Conservation (phyloP, 2,113 vertebrate genomes). For the Anoura caudifer region DNA sequence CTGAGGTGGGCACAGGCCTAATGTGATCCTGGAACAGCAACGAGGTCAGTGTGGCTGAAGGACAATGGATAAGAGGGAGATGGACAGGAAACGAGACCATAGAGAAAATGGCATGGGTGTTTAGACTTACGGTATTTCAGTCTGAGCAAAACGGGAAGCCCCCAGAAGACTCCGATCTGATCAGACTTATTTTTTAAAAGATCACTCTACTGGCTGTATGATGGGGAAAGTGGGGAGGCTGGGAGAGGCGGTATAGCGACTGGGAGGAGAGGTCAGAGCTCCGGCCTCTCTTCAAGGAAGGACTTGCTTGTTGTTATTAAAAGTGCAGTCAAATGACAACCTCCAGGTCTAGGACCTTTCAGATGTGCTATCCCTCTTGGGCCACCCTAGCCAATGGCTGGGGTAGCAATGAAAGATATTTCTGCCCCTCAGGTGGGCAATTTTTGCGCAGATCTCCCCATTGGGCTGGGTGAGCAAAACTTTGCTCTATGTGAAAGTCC, state of each 20-base stretch:
- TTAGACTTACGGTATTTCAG: background rate
- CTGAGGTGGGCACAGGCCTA: background rate
- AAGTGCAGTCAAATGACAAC: too few relatives aligned
- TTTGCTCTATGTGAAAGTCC: too few relatives aligned
- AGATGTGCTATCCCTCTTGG: background rate
- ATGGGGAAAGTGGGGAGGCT: background rate
- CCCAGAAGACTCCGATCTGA: background rate
- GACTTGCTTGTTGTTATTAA: background rate
- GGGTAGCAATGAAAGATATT: background rate
- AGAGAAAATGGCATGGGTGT: background rate
- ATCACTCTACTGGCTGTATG: background rate
- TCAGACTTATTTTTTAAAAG: background rate
- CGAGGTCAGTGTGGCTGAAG: background rate
- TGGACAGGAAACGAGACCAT: background rate
- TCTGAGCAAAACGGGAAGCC: background rate
- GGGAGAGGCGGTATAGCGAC: fast-evolving
- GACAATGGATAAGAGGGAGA: background rate
- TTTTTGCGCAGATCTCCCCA: background rate
- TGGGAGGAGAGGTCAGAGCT: background rate
- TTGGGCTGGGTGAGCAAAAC: background rate
- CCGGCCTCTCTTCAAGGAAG: background rate
- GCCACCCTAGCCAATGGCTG: background rate
- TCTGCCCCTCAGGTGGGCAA: background rate
- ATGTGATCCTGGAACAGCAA: background rate
- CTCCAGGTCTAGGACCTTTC: background rate